phyloP scores from a whole-genome alignment of 2,113 vertebrate species.

The Syrrhaptes paradoxus region DNA sequence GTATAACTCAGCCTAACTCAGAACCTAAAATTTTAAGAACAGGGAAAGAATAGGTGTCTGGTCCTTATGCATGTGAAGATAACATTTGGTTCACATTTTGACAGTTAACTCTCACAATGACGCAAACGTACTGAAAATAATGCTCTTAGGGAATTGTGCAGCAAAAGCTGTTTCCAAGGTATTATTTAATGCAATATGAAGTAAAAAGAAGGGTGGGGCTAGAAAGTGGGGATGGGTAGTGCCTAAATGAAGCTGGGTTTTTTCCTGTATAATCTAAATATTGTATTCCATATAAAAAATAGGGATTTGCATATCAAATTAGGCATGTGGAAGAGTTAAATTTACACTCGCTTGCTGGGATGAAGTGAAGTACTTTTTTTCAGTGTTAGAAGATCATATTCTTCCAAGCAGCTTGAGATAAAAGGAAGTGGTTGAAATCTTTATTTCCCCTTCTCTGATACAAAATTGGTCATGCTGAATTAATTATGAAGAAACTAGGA shows the following conservation, averaged over 20 bases:
- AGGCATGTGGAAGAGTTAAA: constrained; percentile 32
- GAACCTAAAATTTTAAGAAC: neutral
- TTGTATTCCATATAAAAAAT: neutral
- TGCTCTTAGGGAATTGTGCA: neutral
- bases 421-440: constrained; percentile 62
- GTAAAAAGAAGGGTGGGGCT: neutral
- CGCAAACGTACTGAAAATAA: neutral
- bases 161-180: neutral
- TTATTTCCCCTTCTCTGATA: constrained; percentile 61
- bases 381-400: constrained; percentile 9
- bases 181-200: neutral
- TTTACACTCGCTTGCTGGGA: neutral
- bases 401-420: constrained; percentile 49
- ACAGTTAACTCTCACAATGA: neutral
- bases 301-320: constrained; percentile 18
- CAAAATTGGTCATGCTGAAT: constrained; percentile 59
- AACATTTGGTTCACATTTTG: neutral
- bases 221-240: neutral
- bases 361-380: constrained; percentile 10
- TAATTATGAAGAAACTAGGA: constrained; percentile 64
- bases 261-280: neutral
- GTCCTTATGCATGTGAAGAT: neutral
- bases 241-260: neutral
- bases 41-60: neutral
- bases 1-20: neutral